Percentiles rank a stretch among this genome's conserved stretches.
phyloP scores from a whole-genome alignment of 2,888 invertebrate genomes.

The Xanthia icteritia region DNA sequence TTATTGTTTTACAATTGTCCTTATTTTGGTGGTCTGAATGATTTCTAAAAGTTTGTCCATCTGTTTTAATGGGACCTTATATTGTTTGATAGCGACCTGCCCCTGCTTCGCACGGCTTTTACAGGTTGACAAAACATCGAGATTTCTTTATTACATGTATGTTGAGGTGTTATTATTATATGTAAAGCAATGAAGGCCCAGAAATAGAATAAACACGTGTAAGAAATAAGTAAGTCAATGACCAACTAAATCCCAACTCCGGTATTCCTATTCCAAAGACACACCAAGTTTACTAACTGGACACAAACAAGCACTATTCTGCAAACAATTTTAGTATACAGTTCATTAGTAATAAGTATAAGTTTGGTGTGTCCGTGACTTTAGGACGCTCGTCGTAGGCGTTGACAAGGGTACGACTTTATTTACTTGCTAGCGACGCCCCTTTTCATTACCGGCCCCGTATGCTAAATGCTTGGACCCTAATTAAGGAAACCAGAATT shows the following conservation, averaged over 20 bases:
- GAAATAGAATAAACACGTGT: neutral
- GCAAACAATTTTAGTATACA: constrained; percentile 51
- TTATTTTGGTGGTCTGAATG: too few relatives aligned
- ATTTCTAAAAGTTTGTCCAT: too few relatives aligned
- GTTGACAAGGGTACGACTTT: constrained; percentile 75
- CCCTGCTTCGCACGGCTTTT: too few relatives aligned
- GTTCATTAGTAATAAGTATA: constrained; percentile 57
- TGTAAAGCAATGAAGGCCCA: too few relatives aligned
- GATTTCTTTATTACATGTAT: too few relatives aligned
- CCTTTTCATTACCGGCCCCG: constrained; percentile 67
- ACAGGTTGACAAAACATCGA: too few relatives aligned
- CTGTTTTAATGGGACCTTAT: too few relatives aligned
- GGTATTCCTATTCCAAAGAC: constrained; percentile 5
- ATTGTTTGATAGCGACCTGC: neutral
- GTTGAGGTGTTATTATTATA: too few relatives aligned
- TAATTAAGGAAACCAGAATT: constrained; percentile 71
- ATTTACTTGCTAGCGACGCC: constrained; percentile 71
- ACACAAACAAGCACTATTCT: constrained; percentile 35
- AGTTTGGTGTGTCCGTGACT: constrained; percentile 60
- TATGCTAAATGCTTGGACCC: constrained; percentile 71
- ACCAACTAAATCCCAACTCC: neutral
- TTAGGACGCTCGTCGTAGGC: constrained; percentile 52
- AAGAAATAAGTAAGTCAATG: too few relatives aligned
- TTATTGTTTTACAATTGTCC: too few relatives aligned
- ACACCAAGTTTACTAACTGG: constrained; percentile 22